Evolutionary conservation across 2,888 invertebrate species (phyloP), one percentile per base, ranked within the genome.

Genomic region (Neocrepidodera transversa): DNA sequence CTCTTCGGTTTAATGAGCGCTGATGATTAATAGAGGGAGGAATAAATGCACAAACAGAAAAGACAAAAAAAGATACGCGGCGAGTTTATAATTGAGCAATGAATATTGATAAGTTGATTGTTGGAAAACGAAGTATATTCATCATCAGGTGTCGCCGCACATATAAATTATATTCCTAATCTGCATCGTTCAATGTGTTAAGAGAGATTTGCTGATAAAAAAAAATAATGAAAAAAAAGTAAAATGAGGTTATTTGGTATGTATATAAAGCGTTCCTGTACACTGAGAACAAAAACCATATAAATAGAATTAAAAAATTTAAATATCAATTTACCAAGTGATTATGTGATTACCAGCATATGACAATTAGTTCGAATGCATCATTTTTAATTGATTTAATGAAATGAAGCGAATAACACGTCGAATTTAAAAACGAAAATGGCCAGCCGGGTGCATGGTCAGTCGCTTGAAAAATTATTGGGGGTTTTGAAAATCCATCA

Each of bases 81-180:
- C 10, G 40, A 16, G 40, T 40, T 40, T 17, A 40, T 40, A 40
- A 40, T 40, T 17, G 40, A 40, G 40, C 40, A 40, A 40, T 40
- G 40, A 40, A 40, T 40, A 40, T 40, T 40, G 40, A 40, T 40
- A 40, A 40, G 40, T 40, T 40, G 40, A 40, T 40, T 40, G 40
- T 40, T 40, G 18, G 16, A n/a, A 17, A 40, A 40, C 20, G 40
- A 40, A 40, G 40, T 17, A 17, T 40, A 40, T 40, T 40, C 18
- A 40, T 40, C 40, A 40, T 40, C 18, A 17, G 40, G 40, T 40
- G 40, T 40, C 40, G 40, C 18, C 40, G 17, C 1, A 10, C 17
- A 40, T 40, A 40, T 40, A 40, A 40, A 40, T 40, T 40, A 40
- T 20, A 20, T 17, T 40, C 17, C 2, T 17, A 40, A 40, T 17